Base-by-base conservation (phyloP, 2,113 vertebrate genomes). In the Morone chrysops region DNA sequence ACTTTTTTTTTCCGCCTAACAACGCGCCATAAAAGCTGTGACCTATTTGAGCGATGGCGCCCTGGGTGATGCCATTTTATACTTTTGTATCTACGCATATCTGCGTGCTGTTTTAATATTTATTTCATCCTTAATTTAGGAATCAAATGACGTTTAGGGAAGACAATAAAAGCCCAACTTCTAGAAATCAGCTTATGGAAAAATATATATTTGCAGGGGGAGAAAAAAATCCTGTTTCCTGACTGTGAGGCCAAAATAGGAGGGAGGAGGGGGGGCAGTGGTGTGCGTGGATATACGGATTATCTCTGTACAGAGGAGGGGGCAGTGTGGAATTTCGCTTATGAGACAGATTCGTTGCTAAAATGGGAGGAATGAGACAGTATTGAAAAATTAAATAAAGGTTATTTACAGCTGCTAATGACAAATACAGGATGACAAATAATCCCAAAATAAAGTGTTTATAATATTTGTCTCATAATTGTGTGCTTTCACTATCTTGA, bases 11-110 rank as follows among this genome's bases (percentile, higher is more conserved):
- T 17, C 13, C 9, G 22, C 66, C 31, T 31, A 68, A 79, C 70
- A 65, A 70, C 61, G 57, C n/a, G 13, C 25, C 18, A 31, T n/a
- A 36, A 84, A 78, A 72, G 63, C 75, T 50, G 66, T 82, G 86
- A 79, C 86, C 74, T 62, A 81, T 89, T 86, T 81, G 43, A 45
- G 60, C 50, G 17, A 13, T 5, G 31, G 47, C 18, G 81, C 86
- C 72, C 62, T 14, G 50, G 75, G 68, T 79, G 65, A 75, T 81
- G 86, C 66, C 63, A 6, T 78, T 70, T 74, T 47, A 69, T 65
- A 67, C 40, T 81, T 73, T 77, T 38, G 54, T 41, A 70, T 83
- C 68, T 89, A 4, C 31, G 70, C 45, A 5, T 22, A 1, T 54
- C 7, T 41, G 2, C 31, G 31, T 31, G 31, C 31, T 31, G 31